These are phyloP conservation scores for Ganaspis brasiliensis DNA, from an alignment of 2,888 invertebrate species.

Conservation along the genomic window DNA sequence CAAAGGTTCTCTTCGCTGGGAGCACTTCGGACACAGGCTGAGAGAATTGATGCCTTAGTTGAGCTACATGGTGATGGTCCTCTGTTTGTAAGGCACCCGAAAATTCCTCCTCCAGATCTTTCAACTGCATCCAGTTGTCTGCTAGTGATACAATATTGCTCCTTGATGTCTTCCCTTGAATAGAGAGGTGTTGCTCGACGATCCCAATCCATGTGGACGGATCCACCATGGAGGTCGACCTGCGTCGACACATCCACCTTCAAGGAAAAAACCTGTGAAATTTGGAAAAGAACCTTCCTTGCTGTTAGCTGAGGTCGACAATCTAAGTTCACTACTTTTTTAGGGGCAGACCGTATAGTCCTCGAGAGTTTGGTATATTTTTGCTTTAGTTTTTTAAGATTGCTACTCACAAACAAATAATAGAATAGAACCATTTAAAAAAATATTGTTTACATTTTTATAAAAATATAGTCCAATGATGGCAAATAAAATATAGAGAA, in stretches of 20 bases:
- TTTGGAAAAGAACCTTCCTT: slow-evolving; percentile 29
- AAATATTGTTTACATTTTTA: too few species aligned
- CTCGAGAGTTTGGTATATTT: too few species aligned
- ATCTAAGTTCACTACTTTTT: not conserved
- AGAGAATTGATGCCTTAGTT: slow-evolving; percentile 87
- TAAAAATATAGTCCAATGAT: too few species aligned
- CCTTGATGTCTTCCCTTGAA: slow-evolving; percentile 94
- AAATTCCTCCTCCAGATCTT: slow-evolving; percentile 85
- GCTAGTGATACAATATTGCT: slow-evolving; percentile 96
- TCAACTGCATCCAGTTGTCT: slow-evolving; percentile 93
- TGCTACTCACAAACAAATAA: too few species aligned
- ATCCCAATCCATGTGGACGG: slow-evolving; percentile 81
- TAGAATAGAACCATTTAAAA: too few species aligned
- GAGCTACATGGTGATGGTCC: slow-evolving; percentile 85
- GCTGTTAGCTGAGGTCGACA: not conserved
- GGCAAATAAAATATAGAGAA: too few species aligned
- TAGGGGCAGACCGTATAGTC: not conserved
- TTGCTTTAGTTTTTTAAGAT: too few species aligned
- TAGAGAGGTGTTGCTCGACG: slow-evolving; percentile 84
- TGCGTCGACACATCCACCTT: slow-evolving; percentile 80
- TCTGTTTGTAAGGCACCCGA: slow-evolving; percentile 92
- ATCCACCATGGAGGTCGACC: slow-evolving; percentile 81
- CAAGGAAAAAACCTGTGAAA: slow-evolving; percentile 49
- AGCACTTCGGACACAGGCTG: slow-evolving; percentile 92
- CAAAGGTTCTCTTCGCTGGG: slow-evolving; percentile 94